Percentiles rank a stretch among this genome's conserved stretches.
These are phyloP conservation scores for Oreochromis grahami DNA, from an alignment of 2,797 vertebrate species.

Conservation along the genomic window DNA sequence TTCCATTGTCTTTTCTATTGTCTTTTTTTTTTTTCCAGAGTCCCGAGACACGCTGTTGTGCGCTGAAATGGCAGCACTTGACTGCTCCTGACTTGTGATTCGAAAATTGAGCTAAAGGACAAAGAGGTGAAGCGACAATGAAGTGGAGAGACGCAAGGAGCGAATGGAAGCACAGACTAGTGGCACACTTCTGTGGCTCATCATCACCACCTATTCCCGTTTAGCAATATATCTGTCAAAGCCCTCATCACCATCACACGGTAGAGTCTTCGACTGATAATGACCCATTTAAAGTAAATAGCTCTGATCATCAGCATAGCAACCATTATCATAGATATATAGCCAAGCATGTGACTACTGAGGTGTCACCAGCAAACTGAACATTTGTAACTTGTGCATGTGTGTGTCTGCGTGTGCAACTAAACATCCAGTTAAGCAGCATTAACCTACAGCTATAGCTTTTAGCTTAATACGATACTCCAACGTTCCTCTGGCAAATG, in stretches of 20 bases:
- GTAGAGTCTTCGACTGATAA: conserved; percentile 71
- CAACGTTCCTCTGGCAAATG: conserved; percentile 4
- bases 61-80: conserved; percentile 59
- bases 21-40: conserved; percentile 1
- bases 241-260: conserved; percentile 73
- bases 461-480: conserved; percentile 12
- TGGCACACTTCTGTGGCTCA: conserved; percentile 62
- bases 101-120: conserved; percentile 71
- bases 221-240: conserved; percentile 75
- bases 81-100: conserved; percentile 74
- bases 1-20: conserved; percentile 31
- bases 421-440: conserved; percentile 35
- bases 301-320: conserved; percentile 71
- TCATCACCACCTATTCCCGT: conserved; percentile 62
- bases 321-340: conserved; percentile 72
- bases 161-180: conserved; percentile 50
- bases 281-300: conserved; percentile 78
- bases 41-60: conserved; percentile 33
- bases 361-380: conserved; percentile 69
- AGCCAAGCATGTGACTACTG: conserved; percentile 51
- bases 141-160: conserved; percentile 61
- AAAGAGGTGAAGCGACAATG: conserved; percentile 69
- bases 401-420: conserved; percentile 15
- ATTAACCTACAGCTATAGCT: conserved; percentile 29
- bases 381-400: conserved; percentile 61